Evolutionary conservation across 2,113 vertebrate species (phyloP), one percentile per base, ranked within the genome.

Genomic region (Jaculus jaculus): DNA sequence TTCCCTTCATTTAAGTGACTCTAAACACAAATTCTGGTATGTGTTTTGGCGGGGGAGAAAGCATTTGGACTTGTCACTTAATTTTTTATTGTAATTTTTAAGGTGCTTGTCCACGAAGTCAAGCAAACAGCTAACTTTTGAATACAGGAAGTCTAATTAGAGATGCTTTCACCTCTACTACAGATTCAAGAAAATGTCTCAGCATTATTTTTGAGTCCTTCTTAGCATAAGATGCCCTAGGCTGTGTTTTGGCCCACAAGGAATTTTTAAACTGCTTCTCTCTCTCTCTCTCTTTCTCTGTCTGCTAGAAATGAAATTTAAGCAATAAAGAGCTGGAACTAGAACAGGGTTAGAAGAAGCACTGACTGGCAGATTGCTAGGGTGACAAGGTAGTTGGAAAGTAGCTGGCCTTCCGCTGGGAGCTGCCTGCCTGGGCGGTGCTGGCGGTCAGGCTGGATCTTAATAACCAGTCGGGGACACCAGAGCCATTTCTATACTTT

Each of bases 191-290:
- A 95, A 95, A 95, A 78, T 65, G 28, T 47, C 24, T 84, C 18
- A 1, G 34, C 68, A 47, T 82, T 81, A 68, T 95, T 94, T 95
- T 92, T 34, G 3, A 87, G 60, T 83, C 82, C 42, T 47, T 96
- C 58, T 92, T 92, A 97, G 79, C 92, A 89, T 95, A 95, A 91
- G 37, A 94, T 86, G 79, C 94, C 92, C 51, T 84, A 90, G 79
- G 93, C 96, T 92, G 11, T 97, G 91, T 96, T 96, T 96, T 96
- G 90, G 89, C 94, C 94, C 75, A 89, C 90, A 54, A 91, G 94
- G 94, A 96, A 93, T 94, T 96, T 96, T 81, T 68, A 95, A 66
- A 92, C 72, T 69, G 58, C 84, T 20, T 91, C 32, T 58, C 87
- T 94, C 90, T 95, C 87, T 80, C 82, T 8, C 28, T 37, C 42